These are phyloP conservation scores for Bombus cullumanus DNA, from an alignment of 1,140 invertebrate species.

Conservation along the genomic window DNA sequence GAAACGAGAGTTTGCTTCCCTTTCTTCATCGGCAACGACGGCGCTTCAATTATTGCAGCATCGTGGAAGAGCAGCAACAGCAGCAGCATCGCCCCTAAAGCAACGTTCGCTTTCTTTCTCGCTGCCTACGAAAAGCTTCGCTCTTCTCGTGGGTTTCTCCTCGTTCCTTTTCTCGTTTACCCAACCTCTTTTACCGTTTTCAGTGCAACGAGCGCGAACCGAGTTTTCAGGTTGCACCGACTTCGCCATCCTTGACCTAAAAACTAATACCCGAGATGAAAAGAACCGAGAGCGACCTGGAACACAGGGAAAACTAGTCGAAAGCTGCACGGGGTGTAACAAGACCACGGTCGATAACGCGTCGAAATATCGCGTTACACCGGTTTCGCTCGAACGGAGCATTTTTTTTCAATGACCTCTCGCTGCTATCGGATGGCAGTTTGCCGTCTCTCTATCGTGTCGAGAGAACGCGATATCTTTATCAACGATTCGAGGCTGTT, in stretches of 20 bases:
- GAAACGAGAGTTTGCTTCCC: not conserved
- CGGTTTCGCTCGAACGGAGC: not conserved
- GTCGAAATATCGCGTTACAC: slow-evolving; percentile 43
- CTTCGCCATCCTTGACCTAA: slow-evolving; percentile 54
- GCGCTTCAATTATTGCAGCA: slow-evolving; percentile 37
- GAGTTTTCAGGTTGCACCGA: slow-evolving; percentile 9
- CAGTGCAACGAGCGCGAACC: slow-evolving; percentile 13
- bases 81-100: not conserved
- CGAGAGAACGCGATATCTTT: not conserved
- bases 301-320: slow-evolving; percentile 9
- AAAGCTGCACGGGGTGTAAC: slow-evolving; percentile 43
- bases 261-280: slow-evolving; percentile 36
- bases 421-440: not conserved
- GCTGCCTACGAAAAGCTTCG: slow-evolving; percentile 10
- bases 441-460: not conserved
- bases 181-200: not conserved
- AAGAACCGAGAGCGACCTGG: slow-evolving; percentile 13
- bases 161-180: slow-evolving; percentile 17
- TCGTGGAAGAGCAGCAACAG: not conserved
- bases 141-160: slow-evolving; percentile 15
- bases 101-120: not conserved
- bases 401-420: not conserved
- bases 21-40: not conserved
- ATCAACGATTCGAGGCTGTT: not conserved
- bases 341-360: slow-evolving; percentile 34